A percentile compares a stretch with the other conserved stretches of the same genome.
Evolutionary conservation across 2,888 invertebrate species (phyloP).

Genomic region (Sycophila texana): DNA sequence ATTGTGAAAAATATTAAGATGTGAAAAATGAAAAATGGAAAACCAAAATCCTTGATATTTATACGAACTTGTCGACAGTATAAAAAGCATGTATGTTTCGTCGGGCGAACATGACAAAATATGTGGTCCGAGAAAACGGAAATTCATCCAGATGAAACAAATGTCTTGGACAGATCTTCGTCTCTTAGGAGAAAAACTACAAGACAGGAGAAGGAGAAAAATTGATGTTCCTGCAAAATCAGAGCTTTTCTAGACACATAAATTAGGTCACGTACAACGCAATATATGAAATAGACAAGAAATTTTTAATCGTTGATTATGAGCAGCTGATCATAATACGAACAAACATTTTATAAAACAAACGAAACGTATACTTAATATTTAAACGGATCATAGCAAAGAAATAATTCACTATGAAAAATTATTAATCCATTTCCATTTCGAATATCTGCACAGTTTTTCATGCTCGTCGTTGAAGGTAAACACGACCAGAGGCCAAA

Average conservation of each 20-base stretch:
- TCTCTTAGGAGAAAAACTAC: neutral
- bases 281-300: constrained; percentile 9
- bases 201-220: constrained; percentile 12
- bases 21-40: neutral
- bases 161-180: constrained; percentile 7
- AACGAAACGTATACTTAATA: too few relatives aligned
- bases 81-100: neutral
- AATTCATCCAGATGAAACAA: constrained; percentile 20
- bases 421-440: too few relatives aligned
- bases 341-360: too few relatives aligned
- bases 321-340: too few relatives aligned
- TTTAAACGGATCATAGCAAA: too few relatives aligned
- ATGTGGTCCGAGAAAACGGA: neutral
- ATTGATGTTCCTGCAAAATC: constrained; percentile 13
- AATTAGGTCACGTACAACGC: constrained; percentile 33
- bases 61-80: neutral
- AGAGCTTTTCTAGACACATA: neutral
- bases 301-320: constrained; percentile 6
- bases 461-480: too few relatives aligned
- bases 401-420: too few relatives aligned
- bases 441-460: too few relatives aligned
- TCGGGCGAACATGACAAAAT: constrained; percentile 1
- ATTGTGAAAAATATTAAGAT: too few relatives aligned
- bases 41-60: neutral
- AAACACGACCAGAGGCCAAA: too few relatives aligned